Evolutionary conservation across 2,888 invertebrate genomes (phyloP), one percentile per base, ranked within the genome.

Genomic region (Drosophila histrio): DNA sequence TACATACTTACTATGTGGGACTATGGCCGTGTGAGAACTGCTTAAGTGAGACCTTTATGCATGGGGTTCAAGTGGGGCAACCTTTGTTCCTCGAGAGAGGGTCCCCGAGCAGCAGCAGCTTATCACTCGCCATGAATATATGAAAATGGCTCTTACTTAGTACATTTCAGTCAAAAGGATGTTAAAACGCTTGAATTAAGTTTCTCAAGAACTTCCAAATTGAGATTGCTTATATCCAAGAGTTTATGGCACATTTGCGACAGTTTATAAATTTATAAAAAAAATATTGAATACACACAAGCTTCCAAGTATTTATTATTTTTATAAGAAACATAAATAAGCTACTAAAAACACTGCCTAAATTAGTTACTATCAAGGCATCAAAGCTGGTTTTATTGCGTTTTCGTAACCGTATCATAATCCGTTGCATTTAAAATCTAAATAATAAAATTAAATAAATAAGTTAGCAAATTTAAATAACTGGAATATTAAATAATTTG

Each of bases 71-170:
- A 61, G 43, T 64, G 61, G 66, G 57, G 46, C 77, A 79, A 87
- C 69, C 79, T 82, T 82, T 79, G 85, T 75, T 79, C 68, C 57
- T 65, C 61, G 62, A 53, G 26, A 47, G 56, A 46, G 56, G 63
- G 57, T 71, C 79, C 59, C 71, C 44, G 9, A 64, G 60, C 46
- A 57, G 49, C 59, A 74, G 24, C 66, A 53, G 34, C 52, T 79
- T 83, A 87, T 82, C 77, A 85, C 70, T 82, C 76, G 79, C 83
- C 88, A 82, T 82, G 88, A 82, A 82, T 82, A 82, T 82, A 85
- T 85, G 83, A 68, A 77, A 66, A 74, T 70, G 49, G 87, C 71
- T 86, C 71, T 65, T 67, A 68, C 71, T 66, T 83, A 83, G 68
- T 79, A 63, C 62, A 60, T 59, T 71, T 58, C 3, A 58, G 30